Evolutionary conservation across 64 coral and sea anemone species (phyloP).

Genomic region (Acropora yongei): DNA sequence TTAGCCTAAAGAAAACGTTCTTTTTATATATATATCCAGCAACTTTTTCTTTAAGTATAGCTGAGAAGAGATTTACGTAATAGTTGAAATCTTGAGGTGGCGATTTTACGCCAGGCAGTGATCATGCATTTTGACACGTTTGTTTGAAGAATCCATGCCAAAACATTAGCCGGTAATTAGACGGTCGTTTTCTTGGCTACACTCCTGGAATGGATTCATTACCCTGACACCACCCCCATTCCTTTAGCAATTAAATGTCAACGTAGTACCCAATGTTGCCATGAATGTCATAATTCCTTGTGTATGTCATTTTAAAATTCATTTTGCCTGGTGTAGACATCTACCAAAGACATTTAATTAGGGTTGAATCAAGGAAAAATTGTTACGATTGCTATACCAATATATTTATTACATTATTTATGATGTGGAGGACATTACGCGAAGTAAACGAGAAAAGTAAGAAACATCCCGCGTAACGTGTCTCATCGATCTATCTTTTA

Average conservation of each 20-base stretch:
- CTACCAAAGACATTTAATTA: not conserved
- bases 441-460: not conserved
- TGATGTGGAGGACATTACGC: not conserved
- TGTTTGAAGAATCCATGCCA: too few relatives aligned
- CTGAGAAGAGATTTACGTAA: not conserved
- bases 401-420: constrained; percentile 49
- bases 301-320: not conserved
- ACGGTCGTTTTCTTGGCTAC: too few relatives aligned
- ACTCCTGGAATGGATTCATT: too few relatives aligned
- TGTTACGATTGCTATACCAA: not conserved
- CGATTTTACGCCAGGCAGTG: not conserved
- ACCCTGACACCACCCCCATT: too few relatives aligned
- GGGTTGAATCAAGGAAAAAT: not conserved
- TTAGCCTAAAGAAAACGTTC: not conserved
- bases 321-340: not conserved
- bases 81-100: too few relatives aligned
- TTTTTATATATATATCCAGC: not conserved
- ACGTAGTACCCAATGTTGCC: not conserved
- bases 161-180: too few relatives aligned
- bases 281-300: not conserved
- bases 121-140: too few relatives aligned
- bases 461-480: too few relatives aligned
- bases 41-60: not conserved
- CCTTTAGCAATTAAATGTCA: too few relatives aligned
- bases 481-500: too few relatives aligned